A percentile compares a stretch with the other conserved stretches of the same genome.
Conservation (phyloP, 2,113 vertebrate genomes). For the Pseudorhombus dupliciocellatus region DNA sequence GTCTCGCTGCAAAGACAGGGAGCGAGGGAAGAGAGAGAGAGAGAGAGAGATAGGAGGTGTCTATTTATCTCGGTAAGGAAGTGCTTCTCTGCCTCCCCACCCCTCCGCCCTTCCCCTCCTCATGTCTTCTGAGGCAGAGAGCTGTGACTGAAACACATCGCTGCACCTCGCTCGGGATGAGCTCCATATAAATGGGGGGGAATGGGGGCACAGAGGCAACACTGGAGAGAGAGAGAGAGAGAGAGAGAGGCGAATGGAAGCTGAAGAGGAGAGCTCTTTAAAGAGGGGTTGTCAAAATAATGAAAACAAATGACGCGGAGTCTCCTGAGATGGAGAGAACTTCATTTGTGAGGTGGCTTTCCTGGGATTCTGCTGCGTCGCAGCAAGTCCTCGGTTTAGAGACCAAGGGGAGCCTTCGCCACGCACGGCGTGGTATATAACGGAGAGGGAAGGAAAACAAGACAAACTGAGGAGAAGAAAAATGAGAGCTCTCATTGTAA, state of each 20-base stretch:
- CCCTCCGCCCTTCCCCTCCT: constrained; percentile 8
- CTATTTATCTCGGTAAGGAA: constrained; percentile 75
- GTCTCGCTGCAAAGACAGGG: constrained; percentile 28
- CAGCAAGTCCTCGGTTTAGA: constrained; percentile 55
- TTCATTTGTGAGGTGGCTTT: constrained; percentile 78
- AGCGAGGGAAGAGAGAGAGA: constrained; percentile 29
- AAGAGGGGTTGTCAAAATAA: constrained; percentile 83
- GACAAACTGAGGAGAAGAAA: constrained; percentile 69
- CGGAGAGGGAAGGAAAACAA: constrained; percentile 5
- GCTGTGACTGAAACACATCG: constrained; percentile 80
- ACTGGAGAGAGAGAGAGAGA: constrained; percentile 43
- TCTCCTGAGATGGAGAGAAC: constrained; percentile 81
- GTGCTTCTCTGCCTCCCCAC: constrained; percentile 59
- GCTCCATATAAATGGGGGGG: constrained; percentile 71
- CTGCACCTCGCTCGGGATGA: constrained; percentile 76
- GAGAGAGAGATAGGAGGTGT: constrained; percentile 59
- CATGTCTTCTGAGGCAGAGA: constrained; percentile 76
- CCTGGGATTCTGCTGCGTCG: constrained; percentile 52
- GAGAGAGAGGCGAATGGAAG: constrained; percentile 50
- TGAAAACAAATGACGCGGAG: constrained; percentile 84
- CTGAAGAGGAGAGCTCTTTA: constrained; percentile 72
- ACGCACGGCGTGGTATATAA: neutral
- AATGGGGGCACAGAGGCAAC: constrained; percentile 26
- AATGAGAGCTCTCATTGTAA: constrained; percentile 81
- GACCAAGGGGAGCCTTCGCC: constrained; percentile 29